Conservation (phyloP, 2,888 invertebrate species). For the Nemoura dubitans region DNA sequence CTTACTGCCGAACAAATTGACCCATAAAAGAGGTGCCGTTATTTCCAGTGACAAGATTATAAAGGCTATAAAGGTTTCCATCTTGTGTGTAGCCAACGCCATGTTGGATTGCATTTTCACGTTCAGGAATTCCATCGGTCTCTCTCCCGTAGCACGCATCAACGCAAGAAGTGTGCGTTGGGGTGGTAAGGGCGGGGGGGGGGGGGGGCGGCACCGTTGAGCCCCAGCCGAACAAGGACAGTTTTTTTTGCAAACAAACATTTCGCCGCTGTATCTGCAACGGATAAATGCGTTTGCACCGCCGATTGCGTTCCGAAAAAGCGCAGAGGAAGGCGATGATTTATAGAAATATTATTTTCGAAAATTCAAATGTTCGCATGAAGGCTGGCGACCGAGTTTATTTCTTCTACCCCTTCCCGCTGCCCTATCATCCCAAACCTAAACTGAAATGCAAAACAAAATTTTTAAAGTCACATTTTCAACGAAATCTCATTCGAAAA, state of each 20-base stretch:
- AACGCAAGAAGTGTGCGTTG: neutral
- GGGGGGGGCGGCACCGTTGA: neutral
- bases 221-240: neutral
- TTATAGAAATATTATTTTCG: slow-evolving; percentile 26
- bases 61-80: slow-evolving; percentile 13
- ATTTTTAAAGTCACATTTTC: neutral
- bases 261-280: neutral
- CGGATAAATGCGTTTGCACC: slow-evolving; percentile 23
- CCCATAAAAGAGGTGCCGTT: slow-evolving; percentile 14
- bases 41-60: slow-evolving; percentile 16
- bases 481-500: slow-evolving; percentile 21
- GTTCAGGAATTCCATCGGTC: neutral
- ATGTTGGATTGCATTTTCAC: slow-evolving; percentile 15
- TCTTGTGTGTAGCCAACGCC: neutral
- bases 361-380: neutral
- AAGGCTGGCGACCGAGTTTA: neutral
- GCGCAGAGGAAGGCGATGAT: neutral
- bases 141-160: neutral
- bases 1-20: slow-evolving; percentile 20
- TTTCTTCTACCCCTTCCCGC: neutral
- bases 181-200: neutral
- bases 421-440: neutral
- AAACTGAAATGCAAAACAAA: neutral
- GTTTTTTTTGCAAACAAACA: neutral
- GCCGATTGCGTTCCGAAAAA: neutral